Evolutionary conservation across 1,140 invertebrate species (phyloP).

Genomic region (Pentalonia nigronervosa): DNA sequence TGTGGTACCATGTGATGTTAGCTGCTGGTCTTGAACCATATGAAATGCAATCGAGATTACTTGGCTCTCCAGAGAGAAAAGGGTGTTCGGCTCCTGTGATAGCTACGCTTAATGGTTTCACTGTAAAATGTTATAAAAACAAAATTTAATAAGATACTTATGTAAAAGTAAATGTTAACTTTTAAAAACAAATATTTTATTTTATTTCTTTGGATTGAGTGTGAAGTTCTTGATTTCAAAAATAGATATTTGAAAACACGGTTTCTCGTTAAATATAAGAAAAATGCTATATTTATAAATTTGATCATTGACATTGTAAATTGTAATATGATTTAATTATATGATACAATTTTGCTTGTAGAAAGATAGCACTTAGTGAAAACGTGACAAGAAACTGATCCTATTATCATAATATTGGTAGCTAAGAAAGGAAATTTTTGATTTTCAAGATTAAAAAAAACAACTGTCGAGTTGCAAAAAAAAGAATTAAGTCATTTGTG

Average conservation of each 20-base stretch:
- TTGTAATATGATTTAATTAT: too few relatives aligned
- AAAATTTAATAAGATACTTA: background rate
- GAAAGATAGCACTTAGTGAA: too few relatives aligned
- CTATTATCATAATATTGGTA: too few relatives aligned
- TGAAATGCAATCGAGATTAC: constrained; percentile 81
- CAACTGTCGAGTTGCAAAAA: too few relatives aligned
- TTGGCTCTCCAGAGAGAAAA: constrained; percentile 69
- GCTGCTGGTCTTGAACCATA: constrained; percentile 83
- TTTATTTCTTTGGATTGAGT: background rate
- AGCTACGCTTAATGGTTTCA: constrained; percentile 59
- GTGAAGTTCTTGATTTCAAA: background rate
- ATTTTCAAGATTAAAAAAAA: too few relatives aligned
- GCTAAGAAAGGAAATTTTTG: too few relatives aligned
- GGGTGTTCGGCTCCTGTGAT: constrained; percentile 59
- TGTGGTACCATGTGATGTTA: constrained; percentile 76
- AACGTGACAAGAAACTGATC: too few relatives aligned
- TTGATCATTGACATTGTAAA: too few relatives aligned
- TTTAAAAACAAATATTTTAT: background rate
- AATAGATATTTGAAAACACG: background rate
- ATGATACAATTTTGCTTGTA: too few relatives aligned
- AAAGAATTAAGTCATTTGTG: too few relatives aligned
- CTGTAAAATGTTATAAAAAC: constrained; percentile 53
- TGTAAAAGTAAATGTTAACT: background rate
- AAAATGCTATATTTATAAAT: too few relatives aligned
- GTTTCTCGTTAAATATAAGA: background rate